A percentile compares a stretch with the other conserved stretches of the same genome.
These are phyloP conservation scores for Nycticorax nycticorax DNA, from an alignment of 2,113 vertebrate species.

Conservation along the genomic window DNA sequence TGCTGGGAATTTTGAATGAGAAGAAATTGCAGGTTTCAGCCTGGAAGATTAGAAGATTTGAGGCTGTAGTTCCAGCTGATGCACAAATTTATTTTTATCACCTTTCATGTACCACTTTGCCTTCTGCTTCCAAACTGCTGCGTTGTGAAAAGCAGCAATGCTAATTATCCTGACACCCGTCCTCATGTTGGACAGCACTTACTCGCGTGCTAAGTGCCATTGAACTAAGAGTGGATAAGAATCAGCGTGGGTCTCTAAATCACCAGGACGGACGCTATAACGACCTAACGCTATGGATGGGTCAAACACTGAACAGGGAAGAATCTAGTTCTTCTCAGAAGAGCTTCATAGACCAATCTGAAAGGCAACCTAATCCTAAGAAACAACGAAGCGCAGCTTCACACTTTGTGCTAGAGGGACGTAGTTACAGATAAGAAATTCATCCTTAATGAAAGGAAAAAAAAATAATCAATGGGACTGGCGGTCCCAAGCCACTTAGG, in stretches of 20 bases:
- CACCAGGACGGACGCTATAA: not conserved
- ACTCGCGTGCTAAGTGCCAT: not conserved
- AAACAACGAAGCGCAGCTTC: not conserved
- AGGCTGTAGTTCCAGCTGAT: not conserved
- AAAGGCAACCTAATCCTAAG: not conserved
- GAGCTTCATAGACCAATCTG: not conserved
- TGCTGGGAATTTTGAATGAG: not conserved
- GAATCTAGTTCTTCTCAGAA: not conserved
- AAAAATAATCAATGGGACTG: not conserved
- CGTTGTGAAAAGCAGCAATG: not conserved
- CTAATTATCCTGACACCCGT: not conserved
- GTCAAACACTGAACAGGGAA: not conserved
- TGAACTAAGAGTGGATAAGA: not conserved
- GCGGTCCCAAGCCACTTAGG: accelerated
- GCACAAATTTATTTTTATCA: not conserved
- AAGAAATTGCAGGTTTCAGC: slow-evolving; percentile 1
- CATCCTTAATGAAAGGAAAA: not conserved
- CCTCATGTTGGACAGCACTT: not conserved
- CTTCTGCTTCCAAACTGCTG: not conserved
- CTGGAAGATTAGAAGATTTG: not conserved
- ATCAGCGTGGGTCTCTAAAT: accelerated
- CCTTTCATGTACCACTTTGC: not conserved
- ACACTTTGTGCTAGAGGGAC: not conserved
- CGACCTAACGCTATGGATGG: accelerated
- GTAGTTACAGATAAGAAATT: not conserved